phyloP scores from a whole-genome alignment of 2,113 vertebrate species.

The Amphiprion percula region DNA sequence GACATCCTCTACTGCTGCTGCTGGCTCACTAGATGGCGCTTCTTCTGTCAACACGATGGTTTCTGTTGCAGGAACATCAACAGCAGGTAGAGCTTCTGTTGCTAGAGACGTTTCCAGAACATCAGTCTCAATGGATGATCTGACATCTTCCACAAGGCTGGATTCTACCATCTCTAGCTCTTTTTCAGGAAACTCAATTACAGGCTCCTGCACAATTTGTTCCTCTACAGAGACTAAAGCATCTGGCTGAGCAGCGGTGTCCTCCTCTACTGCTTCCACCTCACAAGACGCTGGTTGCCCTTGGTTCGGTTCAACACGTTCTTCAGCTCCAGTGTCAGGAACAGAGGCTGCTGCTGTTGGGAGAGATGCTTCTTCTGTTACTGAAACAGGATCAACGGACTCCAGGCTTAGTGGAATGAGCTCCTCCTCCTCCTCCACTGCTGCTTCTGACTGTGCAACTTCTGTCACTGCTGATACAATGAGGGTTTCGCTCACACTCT shows the following conservation, averaged over 20 bases:
- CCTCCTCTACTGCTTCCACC: conserved; percentile 2
- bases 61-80: background rate
- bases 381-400: background rate
- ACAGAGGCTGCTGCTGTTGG: background rate
- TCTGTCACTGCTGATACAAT: background rate
- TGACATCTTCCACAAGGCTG: conserved; percentile 8
- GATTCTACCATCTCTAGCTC: conserved; percentile 33
- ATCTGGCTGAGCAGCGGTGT: too few species aligned
- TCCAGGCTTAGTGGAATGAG: conserved; percentile 6
- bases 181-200: background rate
- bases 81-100: background rate
- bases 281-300: conserved; percentile 11
- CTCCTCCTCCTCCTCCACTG: conserved; percentile 5
- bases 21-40: background rate
- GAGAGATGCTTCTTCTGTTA: conserved; percentile 19
- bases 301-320: conserved; percentile 9
- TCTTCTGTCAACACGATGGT: conserved; percentile 8
- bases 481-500: conserved; percentile 6
- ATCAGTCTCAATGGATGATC: background rate
- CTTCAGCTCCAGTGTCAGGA: background rate
- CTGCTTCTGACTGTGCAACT: background rate
- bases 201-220: conserved; percentile 6
- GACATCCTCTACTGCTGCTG: conserved; percentile 8
- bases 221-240: conserved; percentile 28
- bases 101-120: conserved; percentile 21